phyloP scores from a whole-genome alignment of 2,797 vertebrate species.

The Myoxocephalus aenaeus region DNA sequence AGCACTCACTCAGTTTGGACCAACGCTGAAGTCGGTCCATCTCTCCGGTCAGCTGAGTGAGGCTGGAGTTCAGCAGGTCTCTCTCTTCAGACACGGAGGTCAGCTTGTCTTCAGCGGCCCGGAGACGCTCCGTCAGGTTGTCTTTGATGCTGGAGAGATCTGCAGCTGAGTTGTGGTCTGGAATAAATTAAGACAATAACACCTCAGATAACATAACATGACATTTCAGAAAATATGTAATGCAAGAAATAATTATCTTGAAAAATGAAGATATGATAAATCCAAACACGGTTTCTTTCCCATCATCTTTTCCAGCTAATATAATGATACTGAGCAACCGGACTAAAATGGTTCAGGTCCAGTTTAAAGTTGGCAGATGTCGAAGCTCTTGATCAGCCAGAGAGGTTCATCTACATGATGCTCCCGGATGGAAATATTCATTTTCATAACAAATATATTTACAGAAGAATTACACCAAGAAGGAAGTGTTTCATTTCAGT shows the following conservation, averaged over 20 bases:
- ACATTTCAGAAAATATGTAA: background rate
- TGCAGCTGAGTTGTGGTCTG: background rate
- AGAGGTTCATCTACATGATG: no score
- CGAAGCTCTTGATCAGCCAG: no score
- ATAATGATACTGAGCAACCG: background rate
- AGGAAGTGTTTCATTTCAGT: no score
- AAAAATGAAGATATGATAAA: background rate
- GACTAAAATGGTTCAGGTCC: background rate
- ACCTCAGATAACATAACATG: background rate
- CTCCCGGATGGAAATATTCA: no score
- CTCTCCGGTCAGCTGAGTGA: constrained; percentile 17
- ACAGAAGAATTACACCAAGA: no score
- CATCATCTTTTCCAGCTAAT: background rate
- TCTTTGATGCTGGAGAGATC: background rate
- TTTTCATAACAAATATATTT: no score
- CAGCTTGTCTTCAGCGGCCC: constrained; percentile 3
- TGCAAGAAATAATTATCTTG: background rate
- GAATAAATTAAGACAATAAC: background rate
- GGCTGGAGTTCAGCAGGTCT: constrained; percentile 22
- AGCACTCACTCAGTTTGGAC: constrained; percentile 28
- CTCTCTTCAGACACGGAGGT: constrained; percentile 20
- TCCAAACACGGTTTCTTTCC: no score
- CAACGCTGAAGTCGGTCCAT: constrained; percentile 2
- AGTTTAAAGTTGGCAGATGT: no score
- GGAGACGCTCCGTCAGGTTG: constrained; percentile 24